Conservation (phyloP, 2,888 invertebrate genomes). For the Meghimatium bilineatum region DNA sequence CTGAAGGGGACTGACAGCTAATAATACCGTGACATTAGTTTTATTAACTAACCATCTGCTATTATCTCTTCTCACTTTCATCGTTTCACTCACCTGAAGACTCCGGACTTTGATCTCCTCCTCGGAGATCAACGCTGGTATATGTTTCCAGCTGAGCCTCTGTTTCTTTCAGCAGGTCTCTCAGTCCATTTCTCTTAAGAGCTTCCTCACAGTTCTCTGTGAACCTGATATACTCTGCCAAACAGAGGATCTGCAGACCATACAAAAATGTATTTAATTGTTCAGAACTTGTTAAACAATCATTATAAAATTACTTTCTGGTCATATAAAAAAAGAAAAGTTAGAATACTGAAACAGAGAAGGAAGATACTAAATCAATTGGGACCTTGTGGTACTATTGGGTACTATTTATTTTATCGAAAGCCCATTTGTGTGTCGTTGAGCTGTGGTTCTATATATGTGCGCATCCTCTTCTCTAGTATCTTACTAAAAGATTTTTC, state of each 20-base stretch:
- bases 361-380: no score
- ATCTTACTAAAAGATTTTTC: no score
- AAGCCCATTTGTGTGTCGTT: no score
- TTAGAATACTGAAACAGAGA: no score
- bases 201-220: constrained; percentile 90
- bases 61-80: no score
- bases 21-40: no score
- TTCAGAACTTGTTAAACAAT: background rate
- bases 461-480: no score
- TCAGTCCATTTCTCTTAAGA: constrained; percentile 81
- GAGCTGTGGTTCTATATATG: no score
- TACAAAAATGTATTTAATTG: background rate
- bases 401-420: no score
- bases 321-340: background rate
- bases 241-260: constrained; percentile 83
- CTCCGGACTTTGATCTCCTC: constrained; percentile 64
- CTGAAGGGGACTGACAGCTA: no score
- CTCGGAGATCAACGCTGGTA: constrained; percentile 74
- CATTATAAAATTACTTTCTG: background rate
- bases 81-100: constrained; percentile 50
- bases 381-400: no score
- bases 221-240: constrained; percentile 90
- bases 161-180: constrained; percentile 73
- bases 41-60: no score
- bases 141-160: constrained; percentile 78